Percentiles rank a stretch among this genome's conserved stretches.
phyloP scores from a whole-genome alignment of 2,113 vertebrate species.

The Oceanodroma tethys region DNA sequence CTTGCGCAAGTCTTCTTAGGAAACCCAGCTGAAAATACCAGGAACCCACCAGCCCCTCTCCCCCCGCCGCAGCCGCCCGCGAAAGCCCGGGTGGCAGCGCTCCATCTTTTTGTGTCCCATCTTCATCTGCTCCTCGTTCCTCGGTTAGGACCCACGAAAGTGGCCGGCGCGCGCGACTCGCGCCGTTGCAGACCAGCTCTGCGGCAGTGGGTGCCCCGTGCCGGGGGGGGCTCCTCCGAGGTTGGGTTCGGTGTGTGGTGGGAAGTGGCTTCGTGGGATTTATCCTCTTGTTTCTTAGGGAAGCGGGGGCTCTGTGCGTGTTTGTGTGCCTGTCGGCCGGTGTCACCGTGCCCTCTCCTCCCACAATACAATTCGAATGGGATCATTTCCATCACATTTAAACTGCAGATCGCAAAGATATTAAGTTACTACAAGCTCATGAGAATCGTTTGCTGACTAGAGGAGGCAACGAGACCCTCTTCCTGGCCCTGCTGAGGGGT shows the following conservation, averaged over 20 bases:
- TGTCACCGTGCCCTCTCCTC: neutral
- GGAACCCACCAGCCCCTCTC: neutral
- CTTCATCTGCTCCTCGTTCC: neutral
- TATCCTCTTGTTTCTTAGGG: neutral
- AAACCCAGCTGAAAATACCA: neutral
- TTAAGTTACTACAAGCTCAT: neutral
- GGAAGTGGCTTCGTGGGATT: neutral
- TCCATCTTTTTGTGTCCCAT: too few species aligned
- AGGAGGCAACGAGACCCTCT: neutral
- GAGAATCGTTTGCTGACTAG: neutral
- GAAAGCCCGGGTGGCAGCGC: neutral
- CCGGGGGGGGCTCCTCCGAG: neutral
- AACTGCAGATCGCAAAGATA: neutral
- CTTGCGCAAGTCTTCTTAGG: neutral
- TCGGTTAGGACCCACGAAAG: neutral
- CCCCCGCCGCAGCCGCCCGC: neutral
- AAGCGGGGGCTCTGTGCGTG: accelerated
- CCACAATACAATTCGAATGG: neutral
- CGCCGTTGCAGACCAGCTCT: accelerated
- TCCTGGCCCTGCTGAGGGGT: neutral
- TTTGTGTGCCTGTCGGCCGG: neutral
- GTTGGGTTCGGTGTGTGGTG: neutral
- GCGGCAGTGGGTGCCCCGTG: neutral
- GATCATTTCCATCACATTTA: neutral
- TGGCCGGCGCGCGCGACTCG: accelerated